Evolutionary conservation across 2,113 vertebrate species (phyloP), one percentile per base, ranked within the genome.

Genomic region (Pagrus major): DNA sequence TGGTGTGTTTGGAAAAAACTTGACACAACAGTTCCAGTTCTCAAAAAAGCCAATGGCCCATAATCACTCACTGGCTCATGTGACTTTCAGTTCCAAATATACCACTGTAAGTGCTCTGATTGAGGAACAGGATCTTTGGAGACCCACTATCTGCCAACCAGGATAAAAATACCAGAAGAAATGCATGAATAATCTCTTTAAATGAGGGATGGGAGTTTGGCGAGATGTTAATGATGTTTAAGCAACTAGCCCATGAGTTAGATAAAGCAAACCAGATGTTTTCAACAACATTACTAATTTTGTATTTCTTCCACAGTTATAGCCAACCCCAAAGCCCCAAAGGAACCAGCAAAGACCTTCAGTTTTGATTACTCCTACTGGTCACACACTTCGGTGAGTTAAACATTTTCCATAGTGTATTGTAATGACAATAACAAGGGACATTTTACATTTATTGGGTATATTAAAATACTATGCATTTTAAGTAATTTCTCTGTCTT

Each of bases 321-420:
- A 94, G 61, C 96, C 80, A 99, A 99, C 88, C 98, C 98, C 94
- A 99, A 99, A 96, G 96, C 97, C 83, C 98, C 98, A 83, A 99
- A 99, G 93, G 98, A 99, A 95, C 94, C 97, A 86, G 96, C 97
- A 83, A 99, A 99, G 94, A 97, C 96, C 67, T 99, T 99, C 96
- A 99, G 97, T 94, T 99, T 99, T 84, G 98, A 99, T 93, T 96
- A 99, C 81, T 99, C 98, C 9, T 99, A 99, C 9, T 99, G 98
- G 98, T 99, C 98, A 61, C 98, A 99, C 88, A 99, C 98, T 44
- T 95, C 98, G 81, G 98, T 99, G 91, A 97, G 87, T 67, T 33
- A 18, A 70, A 44, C 37, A 18, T 37, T 54, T 41, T 64, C 14
- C 4, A 20, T 6, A 20, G 5, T 68, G 39, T 2, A 20, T 3